phyloP scores from a whole-genome alignment of 2,797 vertebrate genomes.

The Tapirus indicus region DNA sequence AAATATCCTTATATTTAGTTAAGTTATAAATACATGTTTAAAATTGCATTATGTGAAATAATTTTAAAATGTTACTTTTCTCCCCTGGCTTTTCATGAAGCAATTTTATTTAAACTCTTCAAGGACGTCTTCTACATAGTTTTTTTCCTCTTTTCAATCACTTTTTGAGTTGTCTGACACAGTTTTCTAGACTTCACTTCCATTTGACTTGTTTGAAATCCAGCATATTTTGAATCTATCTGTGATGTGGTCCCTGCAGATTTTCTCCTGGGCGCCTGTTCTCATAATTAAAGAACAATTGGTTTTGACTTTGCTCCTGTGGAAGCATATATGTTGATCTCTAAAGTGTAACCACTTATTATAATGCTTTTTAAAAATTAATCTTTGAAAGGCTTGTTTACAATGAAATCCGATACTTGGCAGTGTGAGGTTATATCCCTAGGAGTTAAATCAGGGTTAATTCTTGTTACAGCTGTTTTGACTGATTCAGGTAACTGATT shows the following conservation, averaged over 20 bases:
- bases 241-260: neutral
- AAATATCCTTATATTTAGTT: neutral
- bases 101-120: neutral
- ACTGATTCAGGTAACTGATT: neutral
- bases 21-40: neutral
- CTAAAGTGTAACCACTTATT: neutral
- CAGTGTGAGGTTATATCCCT: neutral
- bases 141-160: neutral
- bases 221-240: neutral
- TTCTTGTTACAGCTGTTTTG: neutral
- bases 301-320: conserved; percentile 37
- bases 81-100: neutral
- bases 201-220: conserved; percentile 3
- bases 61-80: conserved; percentile 21
- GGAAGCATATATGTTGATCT: conserved; percentile 41
- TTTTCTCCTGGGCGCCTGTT: neutral
- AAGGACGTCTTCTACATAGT: neutral
- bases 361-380: conserved; percentile 39
- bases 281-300: neutral
- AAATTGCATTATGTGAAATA: neutral
- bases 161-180: neutral
- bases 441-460: neutral
- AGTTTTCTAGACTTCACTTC: conserved; percentile 42
- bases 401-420: neutral
- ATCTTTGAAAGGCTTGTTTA: conserved; percentile 47